Evolutionary conservation across 1,140 invertebrate species (phyloP).

Genomic region (Nasonia vitripennis): DNA sequence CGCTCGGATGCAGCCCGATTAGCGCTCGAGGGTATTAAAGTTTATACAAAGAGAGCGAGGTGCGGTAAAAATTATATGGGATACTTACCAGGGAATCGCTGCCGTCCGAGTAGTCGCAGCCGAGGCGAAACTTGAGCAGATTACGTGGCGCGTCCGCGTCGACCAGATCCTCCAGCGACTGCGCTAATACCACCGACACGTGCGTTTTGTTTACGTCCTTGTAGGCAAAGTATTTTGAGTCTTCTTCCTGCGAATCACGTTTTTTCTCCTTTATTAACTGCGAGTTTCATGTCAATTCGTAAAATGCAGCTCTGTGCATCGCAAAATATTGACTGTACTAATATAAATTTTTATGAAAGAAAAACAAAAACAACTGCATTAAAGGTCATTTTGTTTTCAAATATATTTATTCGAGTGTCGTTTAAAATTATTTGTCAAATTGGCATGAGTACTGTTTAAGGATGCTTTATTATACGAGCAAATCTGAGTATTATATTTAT

Average conservation of each 20-base stretch:
- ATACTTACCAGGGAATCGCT: conserved; percentile 70
- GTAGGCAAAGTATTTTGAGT: conserved; percentile 83
- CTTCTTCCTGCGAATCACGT: conserved; percentile 75
- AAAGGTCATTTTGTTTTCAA: too few relatives aligned
- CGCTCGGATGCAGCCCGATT: background rate
- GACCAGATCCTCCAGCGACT: conserved; percentile 86
- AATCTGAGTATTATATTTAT: background rate
- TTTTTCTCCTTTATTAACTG: background rate
- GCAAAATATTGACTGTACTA: too few relatives aligned
- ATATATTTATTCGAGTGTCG: too few relatives aligned
- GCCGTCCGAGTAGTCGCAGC: conserved; percentile 74
- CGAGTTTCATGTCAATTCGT: too few relatives aligned
- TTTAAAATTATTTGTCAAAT: too few relatives aligned
- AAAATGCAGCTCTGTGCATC: too few relatives aligned
- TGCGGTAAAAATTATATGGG: background rate
- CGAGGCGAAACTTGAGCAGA: conserved; percentile 86
- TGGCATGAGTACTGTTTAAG: too few relatives aligned
- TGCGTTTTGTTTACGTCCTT: conserved; percentile 83
- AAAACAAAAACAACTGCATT: too few relatives aligned
- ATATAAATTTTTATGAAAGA: too few relatives aligned
- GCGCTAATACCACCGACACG: conserved; percentile 83
- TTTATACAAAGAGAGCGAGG: background rate
- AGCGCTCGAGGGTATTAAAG: background rate
- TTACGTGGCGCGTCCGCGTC: conserved; percentile 87
- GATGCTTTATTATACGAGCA: too few relatives aligned